phyloP scores from a whole-genome alignment of 2,113 vertebrate species.

The Sorex fumeus region DNA sequence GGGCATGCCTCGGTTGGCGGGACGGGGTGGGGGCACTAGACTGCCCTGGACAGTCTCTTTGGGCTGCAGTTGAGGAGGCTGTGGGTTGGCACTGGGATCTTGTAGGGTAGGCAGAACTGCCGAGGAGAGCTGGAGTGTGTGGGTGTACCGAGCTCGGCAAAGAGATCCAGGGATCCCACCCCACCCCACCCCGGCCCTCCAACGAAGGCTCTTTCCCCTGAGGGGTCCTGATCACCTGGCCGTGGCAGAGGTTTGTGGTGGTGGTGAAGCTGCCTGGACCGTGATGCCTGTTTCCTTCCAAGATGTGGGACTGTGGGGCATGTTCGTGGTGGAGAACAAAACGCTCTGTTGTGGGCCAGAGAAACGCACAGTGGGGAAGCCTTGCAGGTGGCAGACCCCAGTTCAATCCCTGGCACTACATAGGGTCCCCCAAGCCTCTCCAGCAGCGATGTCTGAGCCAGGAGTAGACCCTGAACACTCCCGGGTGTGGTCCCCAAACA shows the following conservation, averaged over 20 bases:
- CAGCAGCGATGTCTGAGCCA: too few species aligned
- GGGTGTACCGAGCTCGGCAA: background rate
- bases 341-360: slow-evolving; percentile 3
- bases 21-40: background rate
- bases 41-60: background rate
- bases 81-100: background rate
- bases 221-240: slow-evolving; percentile 69
- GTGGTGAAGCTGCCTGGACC: slow-evolving; percentile 65
- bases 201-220: background rate
- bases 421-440: too few species aligned
- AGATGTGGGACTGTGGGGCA: slow-evolving; percentile 69
- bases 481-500: too few species aligned
- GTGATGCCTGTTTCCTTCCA: slow-evolving; percentile 51
- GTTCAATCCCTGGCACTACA: too few species aligned
- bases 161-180: background rate
- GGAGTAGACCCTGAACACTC: too few species aligned
- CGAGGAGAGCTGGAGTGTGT: background rate
- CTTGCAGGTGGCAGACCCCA: too few species aligned
- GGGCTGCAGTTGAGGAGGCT: background rate
- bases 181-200: too few species aligned
- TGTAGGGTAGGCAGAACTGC: background rate
- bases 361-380: too few species aligned
- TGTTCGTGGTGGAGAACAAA: slow-evolving; percentile 17
- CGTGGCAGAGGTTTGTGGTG: slow-evolving; percentile 29
- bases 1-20: background rate